A percentile compares a stretch with the other conserved stretches of the same genome.
These are phyloP conservation scores for Manduca sexta DNA, from an alignment of 1,140 invertebrate genomes.

Conservation along the genomic window DNA sequence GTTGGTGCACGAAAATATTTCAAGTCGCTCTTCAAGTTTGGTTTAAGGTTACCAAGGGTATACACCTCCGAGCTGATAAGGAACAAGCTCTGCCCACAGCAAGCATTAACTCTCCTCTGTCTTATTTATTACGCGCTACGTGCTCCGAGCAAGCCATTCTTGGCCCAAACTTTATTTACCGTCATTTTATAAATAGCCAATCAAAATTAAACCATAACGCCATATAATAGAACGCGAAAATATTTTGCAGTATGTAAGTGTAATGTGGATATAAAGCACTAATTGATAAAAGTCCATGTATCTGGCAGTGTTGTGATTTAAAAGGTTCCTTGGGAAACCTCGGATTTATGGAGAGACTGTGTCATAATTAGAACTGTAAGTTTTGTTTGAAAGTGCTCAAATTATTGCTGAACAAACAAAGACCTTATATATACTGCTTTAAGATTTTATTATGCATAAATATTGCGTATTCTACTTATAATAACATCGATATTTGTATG, in stretches of 20 bases:
- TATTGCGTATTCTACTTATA: no score
- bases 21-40: constrained; percentile 1
- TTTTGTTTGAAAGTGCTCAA: neutral
- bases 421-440: no score
- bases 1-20: neutral
- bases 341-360: neutral
- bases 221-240: neutral
- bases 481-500: no score
- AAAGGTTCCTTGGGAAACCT: constrained; percentile 34
- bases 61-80: constrained; percentile 50
- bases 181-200: constrained; percentile 8
- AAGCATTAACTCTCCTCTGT: constrained; percentile 51
- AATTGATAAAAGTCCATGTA: constrained; percentile 64
- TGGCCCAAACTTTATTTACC: constrained; percentile 26
- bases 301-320: constrained; percentile 64
- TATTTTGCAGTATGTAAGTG: constrained; percentile 3
- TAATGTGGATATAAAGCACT: constrained; percentile 46
- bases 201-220: constrained; percentile 24
- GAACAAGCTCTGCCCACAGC: constrained; percentile 49
- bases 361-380: no score
- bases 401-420: neutral
- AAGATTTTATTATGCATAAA: no score
- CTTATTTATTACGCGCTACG: constrained; percentile 65
- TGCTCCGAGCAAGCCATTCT: constrained; percentile 49
- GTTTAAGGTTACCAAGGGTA: constrained; percentile 55